Evolutionary conservation across 2,888 invertebrate species (phyloP).

Genomic region (Philaethria dido): DNA sequence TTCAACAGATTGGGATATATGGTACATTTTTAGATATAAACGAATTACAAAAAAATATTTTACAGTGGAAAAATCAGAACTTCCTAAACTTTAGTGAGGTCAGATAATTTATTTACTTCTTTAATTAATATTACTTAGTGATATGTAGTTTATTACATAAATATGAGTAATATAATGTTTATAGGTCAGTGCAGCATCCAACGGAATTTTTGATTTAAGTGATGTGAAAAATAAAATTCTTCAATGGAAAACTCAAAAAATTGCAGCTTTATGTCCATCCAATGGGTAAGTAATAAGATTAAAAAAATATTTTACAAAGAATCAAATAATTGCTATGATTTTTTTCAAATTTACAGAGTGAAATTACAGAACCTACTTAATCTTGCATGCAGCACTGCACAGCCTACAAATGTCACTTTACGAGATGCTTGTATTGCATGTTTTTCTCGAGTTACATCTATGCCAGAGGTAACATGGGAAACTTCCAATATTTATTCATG

Average conservation of each 20-base stretch:
- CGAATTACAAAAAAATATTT: constrained; percentile 70
- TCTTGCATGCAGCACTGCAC: constrained; percentile 86
- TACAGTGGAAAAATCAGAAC: constrained; percentile 72
- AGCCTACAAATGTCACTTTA: constrained; percentile 80
- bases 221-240: constrained; percentile 78
- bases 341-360: constrained; percentile 53
- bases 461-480: constrained; percentile 73
- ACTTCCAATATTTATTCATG: not conserved
- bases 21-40: constrained; percentile 69
- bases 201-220: constrained; percentile 74
- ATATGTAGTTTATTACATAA: not conserved
- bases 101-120: constrained; percentile 48
- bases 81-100: constrained; percentile 74
- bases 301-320: not conserved
- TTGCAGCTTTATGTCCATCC: constrained; percentile 71
- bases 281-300: constrained; percentile 62
- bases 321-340: not conserved
- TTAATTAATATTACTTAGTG: not conserved
- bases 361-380: constrained; percentile 82
- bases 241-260: constrained; percentile 78
- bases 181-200: constrained; percentile 67
- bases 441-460: constrained; percentile 82
- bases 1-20: constrained; percentile 67
- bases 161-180: constrained; percentile 34
- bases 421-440: constrained; percentile 87